Base-by-base conservation (phyloP, 2,888 invertebrate species). In the Odontomyia ornata region DNA sequence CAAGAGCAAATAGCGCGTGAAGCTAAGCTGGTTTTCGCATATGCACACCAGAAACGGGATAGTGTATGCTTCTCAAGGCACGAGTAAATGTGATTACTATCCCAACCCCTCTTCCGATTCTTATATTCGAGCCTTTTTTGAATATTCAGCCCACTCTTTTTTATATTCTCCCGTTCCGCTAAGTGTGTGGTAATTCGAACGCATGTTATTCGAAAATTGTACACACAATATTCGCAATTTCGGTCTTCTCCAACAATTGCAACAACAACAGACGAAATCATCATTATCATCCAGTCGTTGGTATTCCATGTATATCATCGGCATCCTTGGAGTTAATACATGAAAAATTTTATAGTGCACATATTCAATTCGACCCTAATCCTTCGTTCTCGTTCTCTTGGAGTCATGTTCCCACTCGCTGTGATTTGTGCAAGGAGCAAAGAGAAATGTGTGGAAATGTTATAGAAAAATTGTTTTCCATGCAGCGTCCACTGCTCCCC, bases 161-260 rank as follows among this genome's bases (percentile, higher is more conserved):
- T 25, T 67, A 23, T 47, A 1, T 43, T 18, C 56, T 13, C 18
- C 46, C 30, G 21, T 7, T 27, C 56, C 13, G 30, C 56, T 25
- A 46, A 56, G 28, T 27, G 36, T 73, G 30, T 73, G 30, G 57
- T 73, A 73, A 60, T 57, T 73, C 73, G 56, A 52, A 21, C 73
- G 18, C 60, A 36, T 43, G 25, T 23, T 15, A 21, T 36, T 57
- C 4, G 73, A 73, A 73, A 57, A 23, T 57, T 30, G 73, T 36
- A 73, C 60, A 72, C 65, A 21, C 46, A 69, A 69, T 69, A 60
- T 73, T 73, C 73, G 36, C 73, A 73, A 73, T 57, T 73, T 73
- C 43, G 60, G 60, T 7, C 36, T 4, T 18, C 36, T 57, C 21
- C 57, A 73, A 57, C 57, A 43, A 69, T 21, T 30, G 23, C 47